Base-by-base conservation (phyloP, 2,113 vertebrate genomes). In the Epinephelus fuscoguttatus region DNA sequence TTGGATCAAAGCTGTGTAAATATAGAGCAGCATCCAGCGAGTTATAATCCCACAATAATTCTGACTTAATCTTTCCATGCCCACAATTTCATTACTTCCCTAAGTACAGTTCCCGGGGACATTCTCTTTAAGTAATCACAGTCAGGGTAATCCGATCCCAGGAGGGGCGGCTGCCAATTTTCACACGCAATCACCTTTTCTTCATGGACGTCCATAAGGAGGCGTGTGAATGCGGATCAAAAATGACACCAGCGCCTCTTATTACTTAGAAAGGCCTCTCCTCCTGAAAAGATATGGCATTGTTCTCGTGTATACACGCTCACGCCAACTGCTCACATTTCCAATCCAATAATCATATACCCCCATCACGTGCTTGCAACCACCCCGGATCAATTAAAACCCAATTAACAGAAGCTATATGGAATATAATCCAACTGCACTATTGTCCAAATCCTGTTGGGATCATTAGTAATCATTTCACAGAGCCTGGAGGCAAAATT, bases 31-130 rank as follows among this genome's bases (percentile, higher is more conserved):
- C 75, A 60, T 69, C 63, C 75, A 83, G 40, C 60, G 88, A 92
- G 77, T 92, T 89, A 89, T 84, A 90, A 94, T 92, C 83, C 92
- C 72, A 83, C 81, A 89, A 82, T 91, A 93, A 94, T 92, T 92
- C 90, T 72, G 60, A 90, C 74, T 89, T 92, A 92, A 94, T 94
- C 91, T 92, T 88, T 88, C 75, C 78, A 85, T 90, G 69, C 72
- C 50, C 78, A 91, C 84, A 86, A 90, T 89, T 93, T 90, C 88
- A 94, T 90, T 92, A 88, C 86, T 84, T 92, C 67, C 63, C 77
- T 67, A 78, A 91, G 52, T 57, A 88, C 71, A 80, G 80, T 80
- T 88, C 82, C 80, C 66, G 71, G 86, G 82, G 84, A 91, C 75
- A 78, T 82, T 84, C 81, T 85, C 89, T 91, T 90, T 64, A 89